Percentiles rank a stretch among this genome's conserved stretches.
These are phyloP conservation scores for Colostygia pectinataria DNA, from an alignment of 2,888 invertebrate species.

Conservation along the genomic window DNA sequence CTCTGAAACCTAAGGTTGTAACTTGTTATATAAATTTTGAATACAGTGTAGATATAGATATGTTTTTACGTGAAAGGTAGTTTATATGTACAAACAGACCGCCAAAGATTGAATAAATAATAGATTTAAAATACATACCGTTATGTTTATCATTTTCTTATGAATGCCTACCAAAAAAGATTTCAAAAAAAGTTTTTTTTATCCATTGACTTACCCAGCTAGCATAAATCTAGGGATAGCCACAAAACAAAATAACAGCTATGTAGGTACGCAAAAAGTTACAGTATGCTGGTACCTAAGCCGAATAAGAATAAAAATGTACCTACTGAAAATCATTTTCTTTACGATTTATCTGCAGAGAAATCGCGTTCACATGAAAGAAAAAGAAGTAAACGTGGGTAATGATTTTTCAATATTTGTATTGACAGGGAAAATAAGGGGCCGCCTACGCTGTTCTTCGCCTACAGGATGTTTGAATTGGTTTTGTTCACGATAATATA, in stretches of 20 bases:
- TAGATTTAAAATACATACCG: slow-evolving; percentile 55
- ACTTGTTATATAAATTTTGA: slow-evolving; percentile 73
- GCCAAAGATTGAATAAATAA: slow-evolving; percentile 73
- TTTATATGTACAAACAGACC: slow-evolving; percentile 77
- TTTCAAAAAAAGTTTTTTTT: too few relatives aligned
- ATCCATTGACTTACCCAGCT: too few relatives aligned
- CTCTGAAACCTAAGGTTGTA: slow-evolving; percentile 79
- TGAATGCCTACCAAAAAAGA: too few relatives aligned
- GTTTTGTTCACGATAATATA: slow-evolving; percentile 33
- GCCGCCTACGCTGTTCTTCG: slow-evolving; percentile 36
- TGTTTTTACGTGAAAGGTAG: slow-evolving; percentile 80
- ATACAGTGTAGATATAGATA: slow-evolving; percentile 65
- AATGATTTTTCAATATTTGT: slow-evolving; percentile 68
- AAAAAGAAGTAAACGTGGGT: slow-evolving; percentile 56
- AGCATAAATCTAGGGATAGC: too few relatives aligned
- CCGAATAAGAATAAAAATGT: slow-evolving; percentile 48
- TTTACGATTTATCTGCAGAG: slow-evolving; percentile 52
- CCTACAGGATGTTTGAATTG: slow-evolving; percentile 41
- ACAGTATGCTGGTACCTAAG: slow-evolving; percentile 39
- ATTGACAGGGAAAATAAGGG: slow-evolving; percentile 60
- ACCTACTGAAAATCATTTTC: slow-evolving; percentile 55
- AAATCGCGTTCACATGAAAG: slow-evolving; percentile 55
- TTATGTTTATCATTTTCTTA: slow-evolving; percentile 33
- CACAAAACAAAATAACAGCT: too few relatives aligned
- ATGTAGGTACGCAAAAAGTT: too few relatives aligned